These are phyloP conservation scores for Stenichneumon culpator DNA, from an alignment of 2,888 invertebrate species.

Conservation along the genomic window DNA sequence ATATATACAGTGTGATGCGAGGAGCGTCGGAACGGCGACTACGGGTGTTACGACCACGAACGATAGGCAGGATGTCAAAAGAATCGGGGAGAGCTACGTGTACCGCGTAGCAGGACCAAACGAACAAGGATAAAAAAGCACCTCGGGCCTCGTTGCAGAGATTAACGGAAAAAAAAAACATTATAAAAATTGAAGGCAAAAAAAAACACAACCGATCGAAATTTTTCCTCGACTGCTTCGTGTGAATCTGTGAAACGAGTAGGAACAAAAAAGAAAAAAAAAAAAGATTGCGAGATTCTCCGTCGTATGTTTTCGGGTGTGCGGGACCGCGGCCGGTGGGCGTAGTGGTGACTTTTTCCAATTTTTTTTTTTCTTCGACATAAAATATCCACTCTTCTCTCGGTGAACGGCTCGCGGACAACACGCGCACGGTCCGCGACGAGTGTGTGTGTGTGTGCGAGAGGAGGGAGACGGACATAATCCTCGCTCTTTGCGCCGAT, in stretches of 20 bases:
- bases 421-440: slow-evolving; percentile 68
- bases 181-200: slow-evolving; percentile 3
- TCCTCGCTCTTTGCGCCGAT: slow-evolving; percentile 50
- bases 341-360: slow-evolving; percentile 68
- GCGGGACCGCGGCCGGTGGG: slow-evolving; percentile 73
- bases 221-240: slow-evolving; percentile 36
- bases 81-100: slow-evolving; percentile 50
- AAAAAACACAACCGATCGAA: not conserved
- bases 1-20: slow-evolving; percentile 56
- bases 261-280: slow-evolving; percentile 22
- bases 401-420: slow-evolving; percentile 63
- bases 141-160: slow-evolving; percentile 16
- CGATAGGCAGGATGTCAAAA: slow-evolving; percentile 70
- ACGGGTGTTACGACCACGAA: slow-evolving; percentile 65
- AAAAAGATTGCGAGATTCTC: slow-evolving; percentile 55
- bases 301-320: slow-evolving; percentile 72
- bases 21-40: slow-evolving; percentile 66
- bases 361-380: slow-evolving; percentile 32
- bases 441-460: slow-evolving; percentile 50
- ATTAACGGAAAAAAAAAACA: slow-evolving; percentile 23
- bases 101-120: slow-evolving; percentile 36
- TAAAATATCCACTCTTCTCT: slow-evolving; percentile 28
- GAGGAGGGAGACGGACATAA: slow-evolving; percentile 49
- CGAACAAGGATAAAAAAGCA: slow-evolving; percentile 6
- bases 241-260: slow-evolving; percentile 24